Evolutionary conservation across 2,113 vertebrate genomes (phyloP).

Genomic region (Delphinus delphis): DNA sequence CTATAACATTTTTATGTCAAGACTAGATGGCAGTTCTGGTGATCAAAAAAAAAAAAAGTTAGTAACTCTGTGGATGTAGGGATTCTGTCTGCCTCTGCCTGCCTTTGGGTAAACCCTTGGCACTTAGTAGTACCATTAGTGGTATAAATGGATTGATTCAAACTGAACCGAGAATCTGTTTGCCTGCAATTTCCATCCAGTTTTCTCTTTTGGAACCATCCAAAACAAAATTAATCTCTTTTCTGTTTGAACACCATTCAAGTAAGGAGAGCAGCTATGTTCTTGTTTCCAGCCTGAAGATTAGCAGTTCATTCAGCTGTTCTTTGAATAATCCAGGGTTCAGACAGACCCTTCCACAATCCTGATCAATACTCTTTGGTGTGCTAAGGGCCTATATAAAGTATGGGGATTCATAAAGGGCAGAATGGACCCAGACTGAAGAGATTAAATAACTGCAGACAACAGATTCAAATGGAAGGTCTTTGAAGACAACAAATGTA

Average conservation of each 20-base stretch:
- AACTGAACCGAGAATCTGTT: not conserved
- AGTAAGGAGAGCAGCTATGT: not conserved
- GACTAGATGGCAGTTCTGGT: not conserved
- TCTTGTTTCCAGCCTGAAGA: not conserved
- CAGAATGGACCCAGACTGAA: not conserved
- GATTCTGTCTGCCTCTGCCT: not conserved
- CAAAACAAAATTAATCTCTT: not conserved
- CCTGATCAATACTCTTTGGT: not conserved
- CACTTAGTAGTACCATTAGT: not conserved
- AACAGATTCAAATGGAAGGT: not conserved
- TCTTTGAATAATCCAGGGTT: not conserved
- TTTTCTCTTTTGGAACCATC: not conserved
- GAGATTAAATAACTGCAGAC: not conserved
- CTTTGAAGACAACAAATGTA: not conserved
- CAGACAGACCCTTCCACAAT: not conserved
- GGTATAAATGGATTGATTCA: not conserved
- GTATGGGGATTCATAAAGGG: not conserved
- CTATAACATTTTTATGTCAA: not conserved
- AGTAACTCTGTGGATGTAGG: not conserved
- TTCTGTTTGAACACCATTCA: not conserved
- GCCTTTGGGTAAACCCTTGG: not conserved
- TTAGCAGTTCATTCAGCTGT: not conserved
- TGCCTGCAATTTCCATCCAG: not conserved
- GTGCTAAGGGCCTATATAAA: not conserved
- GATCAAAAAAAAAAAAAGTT: not conserved